Percentiles rank a stretch among this genome's conserved stretches.
Evolutionary conservation across 2,888 invertebrate species (phyloP).

Genomic region (Phalera bucephala): DNA sequence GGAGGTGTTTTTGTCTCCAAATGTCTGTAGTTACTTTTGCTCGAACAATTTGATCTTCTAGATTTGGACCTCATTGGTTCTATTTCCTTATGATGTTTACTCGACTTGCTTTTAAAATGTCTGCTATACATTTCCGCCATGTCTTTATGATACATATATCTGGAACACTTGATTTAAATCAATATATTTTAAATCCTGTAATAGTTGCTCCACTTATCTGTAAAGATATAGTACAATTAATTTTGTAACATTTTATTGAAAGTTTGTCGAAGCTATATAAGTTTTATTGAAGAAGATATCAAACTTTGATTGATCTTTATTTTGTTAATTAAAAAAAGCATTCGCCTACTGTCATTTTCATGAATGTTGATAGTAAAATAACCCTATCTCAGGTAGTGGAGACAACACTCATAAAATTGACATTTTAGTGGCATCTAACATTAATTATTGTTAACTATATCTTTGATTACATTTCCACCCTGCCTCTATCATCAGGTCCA

Average conservation of each 20-base stretch:
- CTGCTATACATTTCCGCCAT: slow-evolving; percentile 53
- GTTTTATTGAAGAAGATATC: slow-evolving; percentile 4
- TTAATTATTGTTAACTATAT: slow-evolving; percentile 65
- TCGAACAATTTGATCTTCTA: slow-evolving; percentile 40
- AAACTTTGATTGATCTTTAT: slow-evolving; percentile 14
- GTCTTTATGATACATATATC: slow-evolving; percentile 24
- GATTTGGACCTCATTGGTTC: slow-evolving; percentile 40
- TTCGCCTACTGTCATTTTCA: slow-evolving; percentile 45
- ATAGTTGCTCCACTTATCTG: slow-evolving; percentile 47
- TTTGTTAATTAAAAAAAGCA: slow-evolving; percentile 37
- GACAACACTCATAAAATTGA: slow-evolving; percentile 62
- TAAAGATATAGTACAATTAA: slow-evolving; percentile 46
- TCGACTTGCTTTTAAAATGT: slow-evolving; percentile 38
- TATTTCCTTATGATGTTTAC: slow-evolving; percentile 42
- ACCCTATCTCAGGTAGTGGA: no score
- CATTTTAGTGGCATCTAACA: slow-evolving; percentile 39
- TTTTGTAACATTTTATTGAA: slow-evolving; percentile 18
- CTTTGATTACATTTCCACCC: slow-evolving; percentile 81
- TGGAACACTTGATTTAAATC: slow-evolving; percentile 23
- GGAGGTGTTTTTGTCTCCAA: slow-evolving; percentile 67
- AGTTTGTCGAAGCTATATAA: slow-evolving; percentile 18
- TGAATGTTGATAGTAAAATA: no score
- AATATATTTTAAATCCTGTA: slow-evolving; percentile 26
- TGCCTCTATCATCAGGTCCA: slow-evolving; percentile 58
- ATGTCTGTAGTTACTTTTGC: slow-evolving; percentile 29